A percentile compares a stretch with the other conserved stretches of the same genome.
Evolutionary conservation across 2,113 vertebrate species (phyloP).

Genomic region (Microcebus lehilahytsara): DNA sequence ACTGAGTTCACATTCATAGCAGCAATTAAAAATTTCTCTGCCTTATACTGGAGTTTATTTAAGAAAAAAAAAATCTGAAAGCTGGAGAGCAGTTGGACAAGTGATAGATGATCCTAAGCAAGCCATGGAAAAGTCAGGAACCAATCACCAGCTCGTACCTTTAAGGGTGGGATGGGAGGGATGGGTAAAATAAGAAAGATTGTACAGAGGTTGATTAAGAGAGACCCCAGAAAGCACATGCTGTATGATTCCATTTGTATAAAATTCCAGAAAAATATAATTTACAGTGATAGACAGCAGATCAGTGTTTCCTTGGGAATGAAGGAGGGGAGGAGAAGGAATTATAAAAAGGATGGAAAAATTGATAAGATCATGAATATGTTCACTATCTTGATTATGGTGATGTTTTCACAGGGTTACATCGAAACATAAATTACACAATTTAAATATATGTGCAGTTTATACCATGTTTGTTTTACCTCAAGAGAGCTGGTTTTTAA

Average conservation of each 20-base stretch:
- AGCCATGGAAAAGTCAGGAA: neutral
- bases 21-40: neutral
- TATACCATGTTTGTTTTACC: neutral
- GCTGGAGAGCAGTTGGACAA: neutral
- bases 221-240: neutral
- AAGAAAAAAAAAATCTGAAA: neutral
- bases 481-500: neutral
- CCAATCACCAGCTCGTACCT: neutral
- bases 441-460: neutral
- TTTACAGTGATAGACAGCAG: neutral
- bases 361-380: neutral
- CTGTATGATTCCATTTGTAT: neutral
- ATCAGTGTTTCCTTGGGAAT: neutral
- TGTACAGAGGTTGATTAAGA: neutral
- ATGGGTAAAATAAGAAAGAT: neutral
- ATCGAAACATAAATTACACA: neutral
- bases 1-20: neutral
- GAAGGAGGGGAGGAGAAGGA: neutral
- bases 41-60: neutral
- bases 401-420: neutral
- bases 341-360: neutral
- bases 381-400: neutral
- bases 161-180: neutral
- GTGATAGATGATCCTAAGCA: neutral
- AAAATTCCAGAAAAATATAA: neutral